These are phyloP conservation scores for Hycleus phaleratus DNA, from an alignment of 1,140 invertebrate species.

Conservation along the genomic window DNA sequence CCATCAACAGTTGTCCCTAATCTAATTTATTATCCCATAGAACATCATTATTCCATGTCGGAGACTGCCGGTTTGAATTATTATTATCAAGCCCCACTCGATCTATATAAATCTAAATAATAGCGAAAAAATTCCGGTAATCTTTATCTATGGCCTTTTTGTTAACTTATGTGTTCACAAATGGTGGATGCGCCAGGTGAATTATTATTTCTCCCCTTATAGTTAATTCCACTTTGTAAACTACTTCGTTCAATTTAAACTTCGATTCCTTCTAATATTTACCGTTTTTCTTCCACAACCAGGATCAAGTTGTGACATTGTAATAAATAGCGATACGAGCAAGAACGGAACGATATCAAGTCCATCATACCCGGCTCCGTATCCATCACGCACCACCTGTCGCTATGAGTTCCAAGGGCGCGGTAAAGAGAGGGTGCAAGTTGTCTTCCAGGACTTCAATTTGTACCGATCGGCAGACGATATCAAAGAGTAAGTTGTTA, in stretches of 20 bases:
- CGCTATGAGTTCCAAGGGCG: slow-evolving; percentile 77
- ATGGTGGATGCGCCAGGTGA: background rate
- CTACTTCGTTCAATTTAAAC: background rate
- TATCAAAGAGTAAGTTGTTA: slow-evolving; percentile 52
- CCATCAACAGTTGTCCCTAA: too few species aligned
- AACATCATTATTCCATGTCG: too few species aligned
- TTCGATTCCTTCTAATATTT: too few species aligned
- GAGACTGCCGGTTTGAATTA: too few species aligned
- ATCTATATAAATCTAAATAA: too few species aligned
- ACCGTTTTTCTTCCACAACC: slow-evolving; percentile 34
- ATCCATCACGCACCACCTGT: slow-evolving; percentile 66
- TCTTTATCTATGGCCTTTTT: too few species aligned
- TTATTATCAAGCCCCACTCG: too few species aligned
- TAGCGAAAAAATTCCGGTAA: too few species aligned
- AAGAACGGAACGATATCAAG: slow-evolving; percentile 75
- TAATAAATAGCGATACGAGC: slow-evolving; percentile 68
- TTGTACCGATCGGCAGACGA: slow-evolving; percentile 50
- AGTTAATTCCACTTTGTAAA: background rate
- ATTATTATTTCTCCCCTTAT: background rate
- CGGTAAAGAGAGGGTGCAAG: slow-evolving; percentile 69
- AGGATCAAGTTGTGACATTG: slow-evolving; percentile 69
- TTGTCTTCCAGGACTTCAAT: slow-evolving; percentile 69
- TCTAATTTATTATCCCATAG: too few species aligned
- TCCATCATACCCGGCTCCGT: slow-evolving; percentile 66
- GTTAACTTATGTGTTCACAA: too few species aligned